Conservation (phyloP, 2,797 vertebrate genomes). For the Helostoma temminkii region DNA sequence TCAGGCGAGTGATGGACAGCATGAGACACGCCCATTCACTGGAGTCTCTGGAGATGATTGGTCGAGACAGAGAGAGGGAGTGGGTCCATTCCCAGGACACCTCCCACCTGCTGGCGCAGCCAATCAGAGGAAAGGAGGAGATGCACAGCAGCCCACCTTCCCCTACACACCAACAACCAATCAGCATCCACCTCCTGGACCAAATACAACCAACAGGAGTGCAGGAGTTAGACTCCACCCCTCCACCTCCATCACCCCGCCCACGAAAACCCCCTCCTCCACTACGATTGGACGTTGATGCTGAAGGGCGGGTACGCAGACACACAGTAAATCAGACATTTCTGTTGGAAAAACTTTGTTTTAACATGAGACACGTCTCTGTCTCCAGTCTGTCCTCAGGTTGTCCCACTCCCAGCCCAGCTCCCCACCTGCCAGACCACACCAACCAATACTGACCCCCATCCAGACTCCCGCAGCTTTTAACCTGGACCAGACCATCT, state of each 20-base stretch:
- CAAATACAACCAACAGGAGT: conserved; percentile 2
- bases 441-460: conserved; percentile 55
- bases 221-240: conserved; percentile 22
- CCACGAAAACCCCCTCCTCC: conserved; percentile 66
- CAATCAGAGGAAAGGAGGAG: conserved; percentile 38
- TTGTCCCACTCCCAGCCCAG: conserved; percentile 76
- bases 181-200: conserved; percentile 34
- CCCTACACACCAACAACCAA: conserved; percentile 28
- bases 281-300: conserved; percentile 75
- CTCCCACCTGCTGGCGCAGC: conserved; percentile 54
- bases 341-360: neutral
- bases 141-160: conserved; percentile 65
- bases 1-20: conserved; percentile 80
- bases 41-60: conserved; percentile 86
- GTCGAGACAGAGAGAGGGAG: conserved; percentile 41
- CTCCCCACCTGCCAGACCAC: conserved; percentile 75
- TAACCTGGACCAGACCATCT: conserved; percentile 84
- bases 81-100: conserved; percentile 64
- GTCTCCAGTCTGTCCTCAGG: conserved; percentile 57
- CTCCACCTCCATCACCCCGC: conserved; percentile 45
- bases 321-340: neutral
- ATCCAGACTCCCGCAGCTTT: conserved; percentile 74
- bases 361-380: neutral
- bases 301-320: conserved; percentile 69
- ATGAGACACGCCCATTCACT: conserved; percentile 87